Percentiles rank a stretch among this genome's conserved stretches.
Evolutionary conservation across 1,140 invertebrate species (phyloP).

Genomic region (Drosophila arawakana): DNA sequence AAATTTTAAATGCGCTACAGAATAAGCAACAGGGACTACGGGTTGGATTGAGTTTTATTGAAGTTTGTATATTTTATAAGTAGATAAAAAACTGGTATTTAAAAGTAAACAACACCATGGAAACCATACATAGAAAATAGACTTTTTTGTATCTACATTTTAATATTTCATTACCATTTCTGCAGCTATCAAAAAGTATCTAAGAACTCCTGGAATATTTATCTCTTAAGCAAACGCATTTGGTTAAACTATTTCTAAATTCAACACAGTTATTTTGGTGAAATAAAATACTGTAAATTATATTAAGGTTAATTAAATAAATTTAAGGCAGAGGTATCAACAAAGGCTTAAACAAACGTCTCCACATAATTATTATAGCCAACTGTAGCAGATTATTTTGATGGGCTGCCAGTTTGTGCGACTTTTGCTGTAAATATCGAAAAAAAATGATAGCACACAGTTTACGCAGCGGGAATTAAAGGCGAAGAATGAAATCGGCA

Average conservation of each 20-base stretch:
- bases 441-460: slow-evolving; percentile 63
- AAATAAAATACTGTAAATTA: not conserved
- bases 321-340: not conserved
- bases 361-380: slow-evolving; percentile 12
- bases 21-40: not conserved
- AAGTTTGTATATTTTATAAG: not conserved
- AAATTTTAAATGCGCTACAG: slow-evolving; percentile 53
- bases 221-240: too few species aligned
- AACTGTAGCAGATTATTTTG: slow-evolving; percentile 62
- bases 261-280: too few species aligned
- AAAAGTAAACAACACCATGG: too few species aligned
- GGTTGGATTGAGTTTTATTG: not conserved
- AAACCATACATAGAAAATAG: too few species aligned
- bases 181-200: too few species aligned
- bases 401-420: slow-evolving; percentile 57
- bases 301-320: too few species aligned
- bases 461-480: slow-evolving; percentile 44
- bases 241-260: too few species aligned
- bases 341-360: slow-evolving; percentile 2
- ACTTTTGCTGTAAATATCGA: slow-evolving; percentile 72
- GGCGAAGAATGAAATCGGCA: not conserved
- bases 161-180: too few species aligned
- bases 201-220: too few species aligned
- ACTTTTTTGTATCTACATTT: too few species aligned
- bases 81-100: too few species aligned